Base-by-base conservation (phyloP, 2,113 vertebrate genomes). In the Tetrax tetrax region DNA sequence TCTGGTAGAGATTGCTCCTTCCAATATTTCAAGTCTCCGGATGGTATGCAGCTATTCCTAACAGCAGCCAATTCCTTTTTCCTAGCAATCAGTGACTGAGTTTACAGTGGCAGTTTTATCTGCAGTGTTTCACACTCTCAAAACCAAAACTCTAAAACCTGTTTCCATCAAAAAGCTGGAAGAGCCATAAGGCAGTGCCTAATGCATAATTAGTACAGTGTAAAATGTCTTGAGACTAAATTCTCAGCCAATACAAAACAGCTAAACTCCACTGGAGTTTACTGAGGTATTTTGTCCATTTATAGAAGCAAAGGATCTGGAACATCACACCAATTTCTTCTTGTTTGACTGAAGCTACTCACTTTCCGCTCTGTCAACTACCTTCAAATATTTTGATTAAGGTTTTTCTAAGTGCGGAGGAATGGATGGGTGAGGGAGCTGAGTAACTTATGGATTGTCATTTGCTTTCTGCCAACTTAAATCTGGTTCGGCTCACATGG, bases 321-420 rank as follows among this genome's bases (percentile, higher is more conserved):
- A 91, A 94, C 47, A 93, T 78, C 68, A 87, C 65, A 87, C 17
- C 4, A 15, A 37, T 65, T 85, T 75, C 12, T 94, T 91, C 79
- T 65, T 85, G 47, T 71, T 72, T 92, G 43, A 92, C 51, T 87
- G 85, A 87, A 96, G 37, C 47, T 57, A 87, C 82, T 92, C 82
- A 92, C 37, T 93, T 74, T 74, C 85, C 87, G 69, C 51, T 82
- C 82, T 82, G 72, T 84, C 88, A 95, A 33, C 69, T 59, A 93
- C 82, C 74, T 93, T 95, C 78, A 92, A 95, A 90, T 95, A 95
- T 96, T 95, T 93, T 92, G 91, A 93, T 78, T 92, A 93, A 90
- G 65, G 68, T 75, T 92, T 85, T 85, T 82, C 5, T 63, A 87
- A 94, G 82, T 71, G 88, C 3, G 16, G 92, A 89, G 71, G 92